Percentiles rank a stretch among this genome's conserved stretches.
Conservation (phyloP, 2,797 vertebrate species). For the Gymnoscopelus braueri region DNA sequence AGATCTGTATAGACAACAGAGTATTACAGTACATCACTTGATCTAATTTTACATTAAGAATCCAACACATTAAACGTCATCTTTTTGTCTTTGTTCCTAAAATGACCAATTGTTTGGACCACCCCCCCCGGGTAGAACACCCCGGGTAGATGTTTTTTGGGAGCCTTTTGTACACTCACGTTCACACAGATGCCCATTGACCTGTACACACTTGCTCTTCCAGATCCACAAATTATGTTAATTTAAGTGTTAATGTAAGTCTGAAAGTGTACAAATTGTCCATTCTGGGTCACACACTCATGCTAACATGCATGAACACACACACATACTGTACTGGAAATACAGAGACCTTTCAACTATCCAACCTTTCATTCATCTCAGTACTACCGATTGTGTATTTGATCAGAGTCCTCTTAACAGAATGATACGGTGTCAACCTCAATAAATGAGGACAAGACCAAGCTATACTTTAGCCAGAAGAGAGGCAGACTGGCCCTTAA, state of each 20-base stretch:
- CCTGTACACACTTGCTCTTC: background rate
- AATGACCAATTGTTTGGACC: too few species aligned
- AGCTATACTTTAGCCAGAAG: background rate
- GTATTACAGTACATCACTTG: too few species aligned
- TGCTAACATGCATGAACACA: background rate
- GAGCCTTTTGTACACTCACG: background rate
- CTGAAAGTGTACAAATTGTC: too few species aligned
- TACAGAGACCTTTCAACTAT: background rate
- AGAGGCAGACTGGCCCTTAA: background rate
- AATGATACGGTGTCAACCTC: background rate
- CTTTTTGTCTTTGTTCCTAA: too few species aligned
- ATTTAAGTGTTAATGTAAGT: too few species aligned
- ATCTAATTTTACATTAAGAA: too few species aligned
- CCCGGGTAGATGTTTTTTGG: too few species aligned
- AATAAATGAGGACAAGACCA: conserved; percentile 6
- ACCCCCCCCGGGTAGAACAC: too few species aligned
- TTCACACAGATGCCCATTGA: background rate
- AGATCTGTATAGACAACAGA: too few species aligned
- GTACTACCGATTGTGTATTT: background rate
- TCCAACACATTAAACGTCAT: too few species aligned
- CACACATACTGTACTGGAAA: background rate
- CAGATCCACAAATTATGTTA: background rate
- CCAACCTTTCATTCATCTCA: background rate
- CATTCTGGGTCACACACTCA: background rate
- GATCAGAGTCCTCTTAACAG: background rate